phyloP scores from a whole-genome alignment of 2,888 invertebrate species.

The Tipula vernalis region DNA sequence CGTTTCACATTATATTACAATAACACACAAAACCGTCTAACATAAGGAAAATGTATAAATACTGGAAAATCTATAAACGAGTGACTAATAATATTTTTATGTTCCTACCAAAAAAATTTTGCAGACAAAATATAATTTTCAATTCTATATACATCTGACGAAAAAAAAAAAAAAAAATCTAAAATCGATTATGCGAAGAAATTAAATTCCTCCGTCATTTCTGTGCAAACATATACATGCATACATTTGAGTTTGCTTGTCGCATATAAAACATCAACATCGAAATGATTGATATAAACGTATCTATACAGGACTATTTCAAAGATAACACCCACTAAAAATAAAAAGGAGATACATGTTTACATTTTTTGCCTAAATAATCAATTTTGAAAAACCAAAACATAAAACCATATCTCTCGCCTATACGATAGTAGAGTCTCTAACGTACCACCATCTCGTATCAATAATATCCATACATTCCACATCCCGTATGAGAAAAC shows the following conservation, averaged over 20 bases:
- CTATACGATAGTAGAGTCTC: not conserved
- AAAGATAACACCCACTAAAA: conserved; percentile 4
- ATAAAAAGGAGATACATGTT: not conserved
- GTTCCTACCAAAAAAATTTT: not conserved
- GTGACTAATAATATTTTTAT: not conserved
- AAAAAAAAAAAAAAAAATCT: not conserved
- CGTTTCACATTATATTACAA: not conserved
- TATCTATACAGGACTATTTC: not conserved
- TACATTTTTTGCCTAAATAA: not conserved
- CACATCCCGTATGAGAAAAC: not conserved
- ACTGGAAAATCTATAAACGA: not conserved
- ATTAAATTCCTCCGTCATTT: not conserved
- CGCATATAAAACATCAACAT: not conserved
- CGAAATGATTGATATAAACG: not conserved
- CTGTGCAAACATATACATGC: not conserved
- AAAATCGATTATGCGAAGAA: not conserved
- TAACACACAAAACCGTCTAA: too few species aligned
- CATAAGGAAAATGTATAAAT: too few species aligned
- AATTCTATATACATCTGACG: not conserved
- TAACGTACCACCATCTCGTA: not conserved
- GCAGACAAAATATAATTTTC: not conserved
- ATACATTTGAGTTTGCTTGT: not conserved
- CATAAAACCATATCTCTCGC: not conserved
- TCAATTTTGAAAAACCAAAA: not conserved
- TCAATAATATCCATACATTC: not conserved